phyloP scores from a whole-genome alignment of 2,888 invertebrate genomes.

The Tigriopus californicus region DNA sequence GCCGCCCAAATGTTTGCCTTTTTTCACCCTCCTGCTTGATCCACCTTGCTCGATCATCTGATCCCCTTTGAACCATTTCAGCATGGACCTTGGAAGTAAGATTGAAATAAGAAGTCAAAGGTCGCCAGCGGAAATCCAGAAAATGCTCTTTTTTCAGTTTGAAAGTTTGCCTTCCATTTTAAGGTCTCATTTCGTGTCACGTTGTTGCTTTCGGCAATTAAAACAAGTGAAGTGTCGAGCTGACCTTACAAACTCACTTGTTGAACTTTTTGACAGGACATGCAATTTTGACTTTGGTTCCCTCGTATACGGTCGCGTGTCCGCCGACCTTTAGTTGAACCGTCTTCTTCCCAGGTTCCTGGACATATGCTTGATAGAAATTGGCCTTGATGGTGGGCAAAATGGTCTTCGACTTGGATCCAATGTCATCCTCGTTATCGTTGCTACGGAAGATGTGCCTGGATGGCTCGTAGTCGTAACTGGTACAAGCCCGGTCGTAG shows the following conservation, averaged over 20 bases:
- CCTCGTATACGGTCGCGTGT: conserved; percentile 69
- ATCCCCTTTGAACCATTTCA: conserved; percentile 75
- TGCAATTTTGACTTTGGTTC: conserved; percentile 77
- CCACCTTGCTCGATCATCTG: conserved; percentile 4
- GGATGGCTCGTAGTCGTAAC: neutral
- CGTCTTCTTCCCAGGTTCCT: conserved; percentile 55
- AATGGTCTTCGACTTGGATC: too few relatives aligned
- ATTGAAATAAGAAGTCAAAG: conserved; percentile 7
- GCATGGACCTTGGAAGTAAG: conserved; percentile 41
- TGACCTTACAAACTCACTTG: conserved; percentile 25
- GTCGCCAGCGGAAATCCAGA: too few relatives aligned
- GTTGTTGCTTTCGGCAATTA: too few relatives aligned
- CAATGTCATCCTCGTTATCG: neutral
- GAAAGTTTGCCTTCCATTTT: too few relatives aligned
- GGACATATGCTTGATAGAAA: conserved; percentile 55
- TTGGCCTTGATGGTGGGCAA: conserved; percentile 51
- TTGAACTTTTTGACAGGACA: conserved; percentile 66
- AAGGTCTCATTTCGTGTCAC: neutral
- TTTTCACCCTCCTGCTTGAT: neutral
- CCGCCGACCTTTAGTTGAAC: conserved; percentile 66
- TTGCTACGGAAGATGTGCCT: too few relatives aligned
- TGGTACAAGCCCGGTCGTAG: conserved; percentile 52
- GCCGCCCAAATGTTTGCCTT: neutral
- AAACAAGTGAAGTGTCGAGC: too few relatives aligned
- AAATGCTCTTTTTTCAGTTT: too few relatives aligned